A percentile compares a stretch with the other conserved stretches of the same genome.
phyloP scores from a whole-genome alignment of 1,140 invertebrate genomes.

The Glossosoma conforme region DNA sequence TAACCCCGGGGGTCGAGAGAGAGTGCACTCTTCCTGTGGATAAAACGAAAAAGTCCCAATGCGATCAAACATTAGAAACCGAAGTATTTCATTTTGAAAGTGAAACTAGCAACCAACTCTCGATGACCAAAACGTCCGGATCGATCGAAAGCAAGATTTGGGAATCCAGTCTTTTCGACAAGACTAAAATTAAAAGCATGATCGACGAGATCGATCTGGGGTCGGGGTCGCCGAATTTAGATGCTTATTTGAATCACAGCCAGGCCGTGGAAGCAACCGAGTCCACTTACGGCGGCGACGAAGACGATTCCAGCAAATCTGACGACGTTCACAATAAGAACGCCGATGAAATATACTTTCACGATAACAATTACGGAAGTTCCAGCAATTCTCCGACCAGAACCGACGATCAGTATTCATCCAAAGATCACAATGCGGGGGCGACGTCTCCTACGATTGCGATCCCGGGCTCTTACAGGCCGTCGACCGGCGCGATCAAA shows the following conservation, averaged over 20 bases:
- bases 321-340: slow-evolving; percentile 19
- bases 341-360: slow-evolving; percentile 14
- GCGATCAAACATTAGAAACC: slow-evolving; percentile 42
- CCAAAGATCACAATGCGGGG: slow-evolving; percentile 3
- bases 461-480: slow-evolving; percentile 36
- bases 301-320: slow-evolving; percentile 16
- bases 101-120: slow-evolving; percentile 34
- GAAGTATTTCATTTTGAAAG: slow-evolving; percentile 50
- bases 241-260: slow-evolving; percentile 15
- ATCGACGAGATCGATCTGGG: slow-evolving; percentile 26
- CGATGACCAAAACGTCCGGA: background rate
- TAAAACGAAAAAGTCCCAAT: slow-evolving; percentile 38
- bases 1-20: slow-evolving; percentile 43
- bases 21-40: slow-evolving; percentile 37
- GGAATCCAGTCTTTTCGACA: slow-evolving; percentile 20
- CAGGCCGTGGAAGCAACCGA: slow-evolving; percentile 19
- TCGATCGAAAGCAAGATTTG: slow-evolving; percentile 12
- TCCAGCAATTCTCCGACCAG: slow-evolving; percentile 9
- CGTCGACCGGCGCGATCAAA: slow-evolving; percentile 45
- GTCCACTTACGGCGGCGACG: slow-evolving; percentile 12
- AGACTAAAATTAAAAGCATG: slow-evolving; percentile 25
- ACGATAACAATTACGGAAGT: slow-evolving; percentile 11
- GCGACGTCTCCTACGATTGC: slow-evolving; percentile 41
- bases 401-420: background rate
- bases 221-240: slow-evolving; percentile 16